These are phyloP conservation scores for Sardinella longiceps DNA, from an alignment of 2,797 vertebrate species.

Conservation along the genomic window DNA sequence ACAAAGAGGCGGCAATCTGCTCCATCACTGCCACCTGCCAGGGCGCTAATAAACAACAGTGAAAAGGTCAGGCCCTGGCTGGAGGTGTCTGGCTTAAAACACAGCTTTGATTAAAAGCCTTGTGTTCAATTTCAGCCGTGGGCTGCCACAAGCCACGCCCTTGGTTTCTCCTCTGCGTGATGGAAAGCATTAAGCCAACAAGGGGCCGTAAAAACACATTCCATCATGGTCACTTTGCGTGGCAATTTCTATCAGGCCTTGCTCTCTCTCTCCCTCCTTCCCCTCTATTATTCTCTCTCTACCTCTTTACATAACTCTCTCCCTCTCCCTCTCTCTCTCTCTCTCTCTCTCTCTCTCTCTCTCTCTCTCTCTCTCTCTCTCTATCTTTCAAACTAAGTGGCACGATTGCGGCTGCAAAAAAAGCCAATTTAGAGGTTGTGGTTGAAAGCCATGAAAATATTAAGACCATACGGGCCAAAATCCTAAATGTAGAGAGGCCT, in stretches of 20 bases:
- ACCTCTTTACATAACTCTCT: not conserved
- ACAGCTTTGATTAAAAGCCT: constrained; percentile 40
- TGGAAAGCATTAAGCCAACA: constrained; percentile 27
- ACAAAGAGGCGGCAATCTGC: constrained; percentile 25
- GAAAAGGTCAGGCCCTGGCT: constrained; percentile 37
- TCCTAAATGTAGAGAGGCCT: not conserved
- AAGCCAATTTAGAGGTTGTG: constrained; percentile 13
- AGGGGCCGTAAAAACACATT: constrained; percentile 19
- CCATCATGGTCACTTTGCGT: constrained; percentile 25
- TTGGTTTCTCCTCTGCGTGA: constrained; percentile 22
- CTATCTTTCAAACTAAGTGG: not conserved
- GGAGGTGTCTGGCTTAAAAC: constrained; percentile 32
- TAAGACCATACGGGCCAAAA: constrained; percentile 6
- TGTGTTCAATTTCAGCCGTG: constrained; percentile 9
- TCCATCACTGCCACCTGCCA: constrained; percentile 29
- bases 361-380: not conserved
- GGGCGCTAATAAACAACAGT: constrained; percentile 38
- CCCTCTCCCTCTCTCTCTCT: not conserved
- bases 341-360: not conserved
- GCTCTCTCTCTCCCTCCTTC: not conserved
- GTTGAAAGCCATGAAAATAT: constrained; percentile 27
- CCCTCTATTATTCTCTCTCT: not conserved
- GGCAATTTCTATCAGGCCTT: constrained; percentile 17
- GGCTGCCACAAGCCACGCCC: constrained; percentile 23
- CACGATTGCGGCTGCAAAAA: not conserved